These are phyloP conservation scores for Melanotaenia boesemani DNA, from an alignment of 2,797 vertebrate species.

Conservation along the genomic window DNA sequence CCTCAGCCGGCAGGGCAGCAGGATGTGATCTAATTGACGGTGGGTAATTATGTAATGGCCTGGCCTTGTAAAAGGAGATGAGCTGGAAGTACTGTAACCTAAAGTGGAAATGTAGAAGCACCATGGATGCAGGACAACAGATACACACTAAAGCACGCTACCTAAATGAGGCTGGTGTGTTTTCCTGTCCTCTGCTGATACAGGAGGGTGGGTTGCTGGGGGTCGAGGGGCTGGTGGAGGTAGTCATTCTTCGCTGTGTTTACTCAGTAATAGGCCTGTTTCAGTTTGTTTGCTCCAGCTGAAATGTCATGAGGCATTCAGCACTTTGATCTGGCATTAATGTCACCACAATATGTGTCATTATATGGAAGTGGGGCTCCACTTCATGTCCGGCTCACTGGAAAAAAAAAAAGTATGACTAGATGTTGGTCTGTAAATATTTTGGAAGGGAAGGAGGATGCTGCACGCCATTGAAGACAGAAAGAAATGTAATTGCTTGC, in stretches of 20 bases:
- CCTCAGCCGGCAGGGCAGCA: constrained; percentile 62
- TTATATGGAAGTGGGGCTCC: constrained; percentile 57
- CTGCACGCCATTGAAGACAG: constrained; percentile 30
- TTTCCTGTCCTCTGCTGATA: constrained; percentile 48
- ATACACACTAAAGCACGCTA: constrained; percentile 14
- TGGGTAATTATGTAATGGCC: constrained; percentile 75
- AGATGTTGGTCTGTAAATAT: constrained; percentile 48
- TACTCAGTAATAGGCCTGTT: constrained; percentile 47
- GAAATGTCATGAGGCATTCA: constrained; percentile 65
- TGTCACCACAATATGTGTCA: constrained; percentile 68
- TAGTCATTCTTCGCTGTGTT: constrained; percentile 51
- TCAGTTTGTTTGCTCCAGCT: constrained; percentile 64
- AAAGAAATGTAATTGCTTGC: constrained; percentile 10
- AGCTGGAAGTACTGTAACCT: constrained; percentile 66
- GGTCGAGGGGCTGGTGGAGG: constrained; percentile 35
- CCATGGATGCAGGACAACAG: constrained; percentile 1
- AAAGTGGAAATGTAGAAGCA: constrained; percentile 55
- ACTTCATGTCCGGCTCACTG: constrained; percentile 57
- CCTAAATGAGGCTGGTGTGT: constrained; percentile 40
- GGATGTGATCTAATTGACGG: constrained; percentile 76
- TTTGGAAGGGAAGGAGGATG: constrained; percentile 4
- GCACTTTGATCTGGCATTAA: constrained; percentile 69
- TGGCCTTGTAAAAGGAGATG: constrained; percentile 74
- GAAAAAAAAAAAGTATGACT: constrained; percentile 60
- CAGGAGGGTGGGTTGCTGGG: constrained; percentile 36